Conservation (phyloP, 2,113 vertebrate genomes). For the Malurus melanocephalus region DNA sequence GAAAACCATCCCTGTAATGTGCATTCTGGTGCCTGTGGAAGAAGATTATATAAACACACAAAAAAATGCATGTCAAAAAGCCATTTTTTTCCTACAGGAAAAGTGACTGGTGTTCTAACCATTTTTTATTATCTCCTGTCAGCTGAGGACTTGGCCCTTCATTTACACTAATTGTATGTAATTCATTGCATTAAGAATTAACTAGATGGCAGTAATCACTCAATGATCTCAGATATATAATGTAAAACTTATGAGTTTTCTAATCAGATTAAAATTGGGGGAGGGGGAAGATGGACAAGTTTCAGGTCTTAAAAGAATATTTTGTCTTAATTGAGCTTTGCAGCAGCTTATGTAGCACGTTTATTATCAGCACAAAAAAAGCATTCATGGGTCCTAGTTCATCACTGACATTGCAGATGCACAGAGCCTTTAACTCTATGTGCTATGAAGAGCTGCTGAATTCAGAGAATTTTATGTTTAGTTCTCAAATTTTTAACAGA, state of each 20-base stretch:
- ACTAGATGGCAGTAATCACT: constrained; percentile 51
- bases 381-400: background rate
- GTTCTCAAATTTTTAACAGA: background rate
- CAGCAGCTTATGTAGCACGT: background rate
- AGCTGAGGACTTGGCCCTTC: background rate
- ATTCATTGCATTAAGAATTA: background rate
- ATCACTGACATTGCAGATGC: background rate
- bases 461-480: background rate
- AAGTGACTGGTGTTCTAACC: background rate
- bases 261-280: background rate
- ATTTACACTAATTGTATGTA: background rate
- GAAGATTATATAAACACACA: background rate
- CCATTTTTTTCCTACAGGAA: background rate
- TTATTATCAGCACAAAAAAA: background rate
- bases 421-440: background rate
- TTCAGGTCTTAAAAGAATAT: background rate
- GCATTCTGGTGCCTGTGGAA: background rate
- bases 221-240: background rate
- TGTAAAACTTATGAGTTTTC: background rate
- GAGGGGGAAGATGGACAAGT: background rate
- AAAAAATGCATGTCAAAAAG: background rate
- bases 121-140: background rate
- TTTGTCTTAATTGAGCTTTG: background rate
- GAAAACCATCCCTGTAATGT: background rate
- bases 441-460: background rate